Evolutionary conservation across 2,113 vertebrate genomes (phyloP).

Genomic region (Vicugna pacos): DNA sequence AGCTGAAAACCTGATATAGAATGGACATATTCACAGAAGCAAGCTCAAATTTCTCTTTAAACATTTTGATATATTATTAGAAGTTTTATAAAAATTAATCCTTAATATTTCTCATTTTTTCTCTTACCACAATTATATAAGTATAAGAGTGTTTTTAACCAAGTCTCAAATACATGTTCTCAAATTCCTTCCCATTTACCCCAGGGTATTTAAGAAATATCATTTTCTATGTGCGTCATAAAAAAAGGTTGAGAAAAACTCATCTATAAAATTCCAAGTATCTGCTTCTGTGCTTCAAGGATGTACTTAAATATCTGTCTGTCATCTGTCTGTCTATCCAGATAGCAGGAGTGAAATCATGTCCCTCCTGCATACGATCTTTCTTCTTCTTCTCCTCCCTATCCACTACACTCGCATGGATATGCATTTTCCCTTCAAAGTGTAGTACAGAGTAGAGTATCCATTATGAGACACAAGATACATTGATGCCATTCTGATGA

Average conservation of each 20-base stretch:
- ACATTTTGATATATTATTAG: neutral
- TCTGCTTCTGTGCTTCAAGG: neutral
- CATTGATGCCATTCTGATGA: slow-evolving; percentile 22
- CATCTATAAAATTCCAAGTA: neutral
- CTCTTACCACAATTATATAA: neutral
- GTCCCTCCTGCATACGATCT: neutral
- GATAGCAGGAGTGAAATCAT: neutral
- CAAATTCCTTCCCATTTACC: neutral
- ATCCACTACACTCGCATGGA: neutral
- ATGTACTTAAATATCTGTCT: neutral
- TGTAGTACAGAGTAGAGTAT: neutral
- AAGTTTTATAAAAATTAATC: neutral
- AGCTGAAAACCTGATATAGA: neutral
- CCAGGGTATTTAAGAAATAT: neutral
- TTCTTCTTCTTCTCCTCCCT: neutral
- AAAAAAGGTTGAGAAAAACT: neutral
- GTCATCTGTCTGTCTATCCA: neutral
- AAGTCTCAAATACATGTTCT: neutral
- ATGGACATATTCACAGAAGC: neutral
- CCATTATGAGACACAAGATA: slow-evolving; percentile 20
- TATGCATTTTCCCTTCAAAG: slow-evolving; percentile 59
- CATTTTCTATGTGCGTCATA: neutral
- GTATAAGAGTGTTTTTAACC: neutral
- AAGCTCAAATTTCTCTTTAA: slow-evolving; percentile 51
- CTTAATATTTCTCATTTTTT: slow-evolving; percentile 12